phyloP scores from a whole-genome alignment of 2,113 vertebrate genomes.

The Halichoerus grypus region DNA sequence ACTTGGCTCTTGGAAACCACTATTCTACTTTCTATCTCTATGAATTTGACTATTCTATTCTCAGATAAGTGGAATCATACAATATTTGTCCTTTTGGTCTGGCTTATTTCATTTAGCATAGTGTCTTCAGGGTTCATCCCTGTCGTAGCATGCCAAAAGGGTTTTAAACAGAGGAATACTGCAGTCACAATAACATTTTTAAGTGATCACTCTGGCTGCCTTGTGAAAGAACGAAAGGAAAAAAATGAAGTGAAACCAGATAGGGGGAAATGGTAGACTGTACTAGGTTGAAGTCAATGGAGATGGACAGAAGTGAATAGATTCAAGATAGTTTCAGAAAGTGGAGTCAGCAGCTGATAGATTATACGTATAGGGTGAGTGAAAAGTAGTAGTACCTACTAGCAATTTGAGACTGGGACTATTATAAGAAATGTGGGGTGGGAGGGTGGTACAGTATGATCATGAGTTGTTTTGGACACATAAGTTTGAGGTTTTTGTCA shows the following conservation, averaged over 20 bases:
- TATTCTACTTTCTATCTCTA: not conserved
- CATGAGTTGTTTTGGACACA: not conserved
- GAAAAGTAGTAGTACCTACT: not conserved
- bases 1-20: not conserved
- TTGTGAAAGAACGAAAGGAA: not conserved
- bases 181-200: not conserved
- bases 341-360: not conserved
- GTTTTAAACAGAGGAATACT: not conserved
- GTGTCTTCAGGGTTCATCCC: not conserved
- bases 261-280: not conserved
- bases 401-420: not conserved
- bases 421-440: not conserved
- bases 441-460: not conserved
- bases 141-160: not conserved
- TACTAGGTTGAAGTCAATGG: not conserved
- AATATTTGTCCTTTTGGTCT: not conserved
- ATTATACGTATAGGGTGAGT: not conserved
- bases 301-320: not conserved
- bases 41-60: not conserved
- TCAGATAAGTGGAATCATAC: not conserved
- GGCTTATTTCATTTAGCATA: constrained; percentile 9
- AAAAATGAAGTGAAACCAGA: not conserved
- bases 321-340: not conserved
- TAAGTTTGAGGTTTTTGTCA: not conserved
- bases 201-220: not conserved